Conservation (phyloP, 1,140 invertebrate species). For the Dendrolimus punctatus region DNA sequence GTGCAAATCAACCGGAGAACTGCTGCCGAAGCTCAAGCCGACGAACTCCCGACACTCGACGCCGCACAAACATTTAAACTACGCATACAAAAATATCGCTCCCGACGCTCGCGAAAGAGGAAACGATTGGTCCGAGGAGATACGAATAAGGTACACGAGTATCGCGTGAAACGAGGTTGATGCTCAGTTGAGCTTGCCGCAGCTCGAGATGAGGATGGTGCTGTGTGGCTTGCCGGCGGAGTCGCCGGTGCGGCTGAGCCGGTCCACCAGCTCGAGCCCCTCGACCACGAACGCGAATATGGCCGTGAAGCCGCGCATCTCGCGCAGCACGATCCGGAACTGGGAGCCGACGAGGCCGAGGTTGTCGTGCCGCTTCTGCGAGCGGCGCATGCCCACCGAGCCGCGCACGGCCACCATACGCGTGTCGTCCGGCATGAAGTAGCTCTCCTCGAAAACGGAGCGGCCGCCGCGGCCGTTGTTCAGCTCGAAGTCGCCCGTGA, state of each 20-base stretch:
- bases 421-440: conserved; percentile 88
- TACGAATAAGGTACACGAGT: conserved; percentile 16
- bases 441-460: conserved; percentile 83
- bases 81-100: conserved; percentile 27
- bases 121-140: conserved; percentile 24
- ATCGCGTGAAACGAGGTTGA: not conserved
- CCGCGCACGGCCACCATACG: conserved; percentile 83
- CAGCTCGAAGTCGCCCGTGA: conserved; percentile 85
- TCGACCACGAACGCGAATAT: conserved; percentile 89
- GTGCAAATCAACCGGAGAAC: conserved; percentile 12
- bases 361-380: conserved; percentile 86
- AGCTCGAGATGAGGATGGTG: conserved; percentile 82
- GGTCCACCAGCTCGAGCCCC: conserved; percentile 85
- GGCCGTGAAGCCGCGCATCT: conserved; percentile 86
- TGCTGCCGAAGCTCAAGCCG: conserved; percentile 28
- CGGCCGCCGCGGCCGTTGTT: conserved; percentile 87
- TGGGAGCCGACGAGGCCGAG: conserved; percentile 87
- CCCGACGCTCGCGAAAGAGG: conserved; percentile 18
- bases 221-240: conserved; percentile 83
- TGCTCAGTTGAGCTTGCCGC: conserved; percentile 75
- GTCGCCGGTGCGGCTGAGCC: conserved; percentile 84
- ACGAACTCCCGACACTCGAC: conserved; percentile 14
- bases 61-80: conserved; percentile 19
- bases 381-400: conserved; percentile 86
- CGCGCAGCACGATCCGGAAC: conserved; percentile 85